Evolutionary conservation across 2,888 invertebrate species (phyloP).

Genomic region (Drosophila planitibia): DNA sequence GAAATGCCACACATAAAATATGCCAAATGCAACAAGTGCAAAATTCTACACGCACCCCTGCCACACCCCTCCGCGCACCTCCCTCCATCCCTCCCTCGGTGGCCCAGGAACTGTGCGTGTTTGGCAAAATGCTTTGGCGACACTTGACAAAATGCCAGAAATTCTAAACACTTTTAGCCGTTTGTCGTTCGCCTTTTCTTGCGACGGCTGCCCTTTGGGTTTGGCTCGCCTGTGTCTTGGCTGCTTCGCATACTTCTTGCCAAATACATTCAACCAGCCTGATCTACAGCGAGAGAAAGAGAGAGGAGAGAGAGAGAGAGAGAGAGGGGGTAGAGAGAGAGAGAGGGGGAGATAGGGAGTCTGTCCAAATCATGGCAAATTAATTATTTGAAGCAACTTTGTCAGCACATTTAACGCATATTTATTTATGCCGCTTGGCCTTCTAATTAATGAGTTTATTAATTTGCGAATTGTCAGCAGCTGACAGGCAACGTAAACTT

Average conservation of each 20-base stretch:
- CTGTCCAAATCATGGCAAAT: conserved; percentile 45
- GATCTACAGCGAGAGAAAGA: background rate
- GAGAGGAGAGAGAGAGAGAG: too few species aligned
- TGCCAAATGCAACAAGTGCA: conserved; percentile 73
- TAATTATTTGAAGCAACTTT: conserved; percentile 45
- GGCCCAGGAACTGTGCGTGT: conserved; percentile 42
- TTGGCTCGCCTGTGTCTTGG: background rate
- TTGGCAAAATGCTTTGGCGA: conserved; percentile 78
- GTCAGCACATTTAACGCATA: conserved; percentile 36
- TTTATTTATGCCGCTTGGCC: conserved; percentile 61
- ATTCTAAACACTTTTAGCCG: conserved; percentile 79
- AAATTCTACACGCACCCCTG: conserved; percentile 20
- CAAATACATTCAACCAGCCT: conserved; percentile 1
- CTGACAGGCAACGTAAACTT: conserved; percentile 63
- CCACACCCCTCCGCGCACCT: background rate
- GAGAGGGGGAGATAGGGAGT: background rate
- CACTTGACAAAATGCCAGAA: conserved; percentile 84
- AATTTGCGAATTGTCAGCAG: conserved; percentile 77
- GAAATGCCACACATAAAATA: conserved; percentile 67
- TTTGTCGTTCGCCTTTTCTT: conserved; percentile 44
- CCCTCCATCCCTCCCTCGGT: background rate
- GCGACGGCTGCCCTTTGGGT: conserved; percentile 9
- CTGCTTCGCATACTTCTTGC: conserved; percentile 36
- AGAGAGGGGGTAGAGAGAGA: too few species aligned
- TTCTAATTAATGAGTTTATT: conserved; percentile 82